A percentile compares a stretch with the other conserved stretches of the same genome.
These are phyloP conservation scores for Clepsis dumicolana DNA, from an alignment of 2,888 invertebrate species.

Conservation along the genomic window DNA sequence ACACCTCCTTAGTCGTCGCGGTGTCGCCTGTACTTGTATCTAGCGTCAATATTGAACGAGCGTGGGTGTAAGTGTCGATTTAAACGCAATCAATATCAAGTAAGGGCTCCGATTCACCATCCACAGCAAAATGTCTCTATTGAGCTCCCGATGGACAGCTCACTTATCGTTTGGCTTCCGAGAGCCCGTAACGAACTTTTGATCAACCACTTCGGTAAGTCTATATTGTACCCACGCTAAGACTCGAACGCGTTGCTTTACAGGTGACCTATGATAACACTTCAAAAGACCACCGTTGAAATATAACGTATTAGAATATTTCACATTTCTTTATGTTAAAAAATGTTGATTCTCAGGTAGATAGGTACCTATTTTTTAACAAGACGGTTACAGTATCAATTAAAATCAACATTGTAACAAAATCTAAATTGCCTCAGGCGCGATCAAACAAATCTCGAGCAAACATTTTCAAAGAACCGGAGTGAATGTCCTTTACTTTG, in stretches of 20 bases:
- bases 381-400: conserved; percentile 48
- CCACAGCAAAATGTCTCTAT: conserved; percentile 24
- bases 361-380: background rate
- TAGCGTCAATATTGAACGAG: conserved; percentile 77
- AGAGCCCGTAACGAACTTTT: conserved; percentile 24
- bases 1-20: conserved; percentile 68
- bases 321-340: background rate
- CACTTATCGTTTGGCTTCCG: conserved; percentile 38
- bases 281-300: conserved; percentile 21
- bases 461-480: conserved; percentile 50
- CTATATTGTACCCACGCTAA: conserved; percentile 30
- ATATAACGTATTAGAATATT: background rate
- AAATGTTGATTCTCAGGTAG: background rate
- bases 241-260: background rate
- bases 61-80: conserved; percentile 78
- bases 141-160: conserved; percentile 17
- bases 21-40: conserved; percentile 64
- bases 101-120: conserved; percentile 53
- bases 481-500: conserved; percentile 57
- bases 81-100: conserved; percentile 73
- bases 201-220: conserved; percentile 9
- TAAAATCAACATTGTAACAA: conserved; percentile 64
- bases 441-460: conserved; percentile 51
- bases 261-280: conserved; percentile 26
- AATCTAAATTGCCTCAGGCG: conserved; percentile 49